Evolutionary conservation across 2,113 vertebrate genomes (phyloP).

Genomic region (Tragelaphus scriptus): DNA sequence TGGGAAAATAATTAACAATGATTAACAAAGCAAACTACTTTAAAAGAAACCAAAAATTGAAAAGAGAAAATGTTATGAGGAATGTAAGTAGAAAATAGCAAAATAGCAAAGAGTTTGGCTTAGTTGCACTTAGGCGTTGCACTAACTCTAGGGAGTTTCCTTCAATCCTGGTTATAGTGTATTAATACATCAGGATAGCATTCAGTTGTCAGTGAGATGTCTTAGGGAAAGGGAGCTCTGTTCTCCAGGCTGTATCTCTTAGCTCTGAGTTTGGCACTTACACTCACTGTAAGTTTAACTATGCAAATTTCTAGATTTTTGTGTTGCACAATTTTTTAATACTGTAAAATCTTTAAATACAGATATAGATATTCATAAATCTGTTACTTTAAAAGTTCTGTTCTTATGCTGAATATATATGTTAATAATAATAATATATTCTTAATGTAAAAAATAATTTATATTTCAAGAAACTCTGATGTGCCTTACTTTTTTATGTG

Average conservation of each 20-base stretch:
- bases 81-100: not conserved
- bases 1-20: not conserved
- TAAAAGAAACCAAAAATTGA: not conserved
- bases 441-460: not conserved
- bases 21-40: not conserved
- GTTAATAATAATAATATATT: not conserved
- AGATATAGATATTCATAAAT: not conserved
- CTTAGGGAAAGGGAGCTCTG: not conserved
- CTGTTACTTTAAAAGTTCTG: not conserved
- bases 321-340: not conserved
- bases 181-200: not conserved
- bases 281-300: not conserved
- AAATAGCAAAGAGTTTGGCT: not conserved
- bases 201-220: not conserved
- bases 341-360: not conserved
- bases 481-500: not conserved
- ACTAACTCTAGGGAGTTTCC: not conserved
- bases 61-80: not conserved
- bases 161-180: not conserved
- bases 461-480: not conserved
- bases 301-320: not conserved
- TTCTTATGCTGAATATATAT: not conserved
- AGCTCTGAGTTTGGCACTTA: not conserved
- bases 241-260: not conserved
- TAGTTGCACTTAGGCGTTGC: not conserved